Conservation (phyloP, 2,888 invertebrate species). For the Tachina lurida region DNA sequence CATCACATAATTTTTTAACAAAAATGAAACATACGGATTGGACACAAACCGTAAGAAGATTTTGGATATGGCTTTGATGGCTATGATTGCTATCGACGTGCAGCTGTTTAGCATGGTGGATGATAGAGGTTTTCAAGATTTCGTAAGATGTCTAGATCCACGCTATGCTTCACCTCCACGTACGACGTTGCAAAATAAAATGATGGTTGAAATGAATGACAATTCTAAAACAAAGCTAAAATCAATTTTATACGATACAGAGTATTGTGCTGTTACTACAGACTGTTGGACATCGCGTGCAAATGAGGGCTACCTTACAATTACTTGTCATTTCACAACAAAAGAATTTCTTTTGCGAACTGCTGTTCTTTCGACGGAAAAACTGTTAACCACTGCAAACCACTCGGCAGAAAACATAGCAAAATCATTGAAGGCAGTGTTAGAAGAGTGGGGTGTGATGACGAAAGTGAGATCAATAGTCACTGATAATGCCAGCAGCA, state of each 20-base stretch:
- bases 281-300: slow-evolving; percentile 36
- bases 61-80: slow-evolving; percentile 69
- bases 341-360: background rate
- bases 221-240: slow-evolving; percentile 50
- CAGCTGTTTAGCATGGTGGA: slow-evolving; percentile 78
- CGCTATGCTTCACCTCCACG: slow-evolving; percentile 74
- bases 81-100: slow-evolving; percentile 75
- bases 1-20: background rate
- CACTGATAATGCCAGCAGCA: slow-evolving; percentile 48
- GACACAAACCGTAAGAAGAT: slow-evolving; percentile 40
- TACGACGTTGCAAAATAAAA: slow-evolving; percentile 72
- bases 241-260: slow-evolving; percentile 50
- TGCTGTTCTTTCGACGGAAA: slow-evolving; percentile 27
- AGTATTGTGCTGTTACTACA: slow-evolving; percentile 37
- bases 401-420: slow-evolving; percentile 42
- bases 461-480: slow-evolving; percentile 50
- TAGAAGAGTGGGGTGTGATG: slow-evolving; percentile 34
- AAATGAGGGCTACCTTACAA: slow-evolving; percentile 25
- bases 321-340: slow-evolving; percentile 30
- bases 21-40: background rate
- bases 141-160: slow-evolving; percentile 75
- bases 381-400: slow-evolving; percentile 21
- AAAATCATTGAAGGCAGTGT: slow-evolving; percentile 19
- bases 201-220: slow-evolving; percentile 31
- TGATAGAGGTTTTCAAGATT: slow-evolving; percentile 75